Percentiles rank a stretch among this genome's conserved stretches.
phyloP scores from a whole-genome alignment of 2,113 vertebrate species.

The Alligator sinensis region DNA sequence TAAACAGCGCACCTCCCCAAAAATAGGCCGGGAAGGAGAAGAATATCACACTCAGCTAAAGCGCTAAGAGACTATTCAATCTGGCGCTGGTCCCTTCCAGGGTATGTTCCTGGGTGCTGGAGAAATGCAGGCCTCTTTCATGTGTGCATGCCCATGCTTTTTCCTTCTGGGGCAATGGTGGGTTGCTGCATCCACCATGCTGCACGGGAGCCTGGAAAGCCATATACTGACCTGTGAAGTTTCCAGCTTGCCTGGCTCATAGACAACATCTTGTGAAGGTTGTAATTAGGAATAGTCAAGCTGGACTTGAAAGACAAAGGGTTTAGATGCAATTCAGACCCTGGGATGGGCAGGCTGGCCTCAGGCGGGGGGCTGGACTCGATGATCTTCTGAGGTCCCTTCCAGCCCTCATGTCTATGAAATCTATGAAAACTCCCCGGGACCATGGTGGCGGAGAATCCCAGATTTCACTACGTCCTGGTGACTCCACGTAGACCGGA shows the following conservation, averaged over 20 bases:
- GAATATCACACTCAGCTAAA: not conserved
- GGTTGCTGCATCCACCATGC: not conserved
- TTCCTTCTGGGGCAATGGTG: not conserved
- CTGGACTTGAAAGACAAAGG: not conserved
- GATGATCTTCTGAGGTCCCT: no score
- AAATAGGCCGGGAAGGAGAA: not conserved
- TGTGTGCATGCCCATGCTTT: rapidly evolving
- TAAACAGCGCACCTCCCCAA: not conserved
- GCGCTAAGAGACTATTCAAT: not conserved
- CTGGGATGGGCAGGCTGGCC: not conserved
- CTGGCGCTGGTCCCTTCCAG: not conserved
- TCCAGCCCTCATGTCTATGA: not conserved
- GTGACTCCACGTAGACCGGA: not conserved
- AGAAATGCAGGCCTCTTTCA: not conserved
- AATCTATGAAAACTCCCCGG: no score
- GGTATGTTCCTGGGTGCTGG: not conserved
- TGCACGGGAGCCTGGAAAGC: not conserved
- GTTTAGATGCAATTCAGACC: no score
- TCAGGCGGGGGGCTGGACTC: no score
- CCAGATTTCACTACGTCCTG: not conserved
- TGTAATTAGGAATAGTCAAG: not conserved
- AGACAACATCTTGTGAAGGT: rapidly evolving
- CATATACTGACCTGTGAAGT: not conserved
- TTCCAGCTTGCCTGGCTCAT: rapidly evolving
- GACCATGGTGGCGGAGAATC: not conserved